Base-by-base conservation (phyloP, 2,888 invertebrate genomes). In the Eueremaeus valkanovi region DNA sequence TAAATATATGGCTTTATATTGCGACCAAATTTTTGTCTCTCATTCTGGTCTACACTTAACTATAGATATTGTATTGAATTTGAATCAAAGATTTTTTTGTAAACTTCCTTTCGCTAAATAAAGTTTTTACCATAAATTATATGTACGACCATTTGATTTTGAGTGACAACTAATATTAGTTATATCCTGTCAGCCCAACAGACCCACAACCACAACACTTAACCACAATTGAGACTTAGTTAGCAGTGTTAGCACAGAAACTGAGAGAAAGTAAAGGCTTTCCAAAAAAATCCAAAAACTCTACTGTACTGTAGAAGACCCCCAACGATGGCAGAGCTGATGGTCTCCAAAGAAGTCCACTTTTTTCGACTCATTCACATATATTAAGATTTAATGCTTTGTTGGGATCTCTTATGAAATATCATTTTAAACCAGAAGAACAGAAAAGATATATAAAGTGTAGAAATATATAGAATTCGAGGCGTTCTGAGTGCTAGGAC, bases 41-140 rank as follows among this genome's bases (percentile, higher is more conserved):
- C 3, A 61, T 27, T 61, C 27, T 24, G 18, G 13, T 9, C 9
- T 31, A 8, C 27, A 36, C n/a, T 33, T 66, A 55, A 18, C n/a
- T 66, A 66, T 66, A 31, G 29, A n/a, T 61, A 18, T 61, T 21
- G 24, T 58, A 24, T 58, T 29, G 27, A 13, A 29, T 66, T 36
- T 66, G 36, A 21, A 66, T 31, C n/a, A n/a, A n/a, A 36, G 11
- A 13, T 33, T 66, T 66, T 29, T 58, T 33, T 66, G 66, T 40
- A 36, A n/a, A 66, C 66, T 66, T 66, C 66, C 66, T 66, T 40
- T 66, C 58, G 16, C n/a, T 66, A 36, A 66, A 66, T 66, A 36
- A 66, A 66, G 66, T 29, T 66, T 66, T 66, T 66, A 66, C 66
- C 66, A 66, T 66, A 66, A 66, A 66, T 66, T 66, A 66, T 66